Base-by-base conservation (phyloP, 2,888 invertebrate genomes). In the Brachylomia viminalis region DNA sequence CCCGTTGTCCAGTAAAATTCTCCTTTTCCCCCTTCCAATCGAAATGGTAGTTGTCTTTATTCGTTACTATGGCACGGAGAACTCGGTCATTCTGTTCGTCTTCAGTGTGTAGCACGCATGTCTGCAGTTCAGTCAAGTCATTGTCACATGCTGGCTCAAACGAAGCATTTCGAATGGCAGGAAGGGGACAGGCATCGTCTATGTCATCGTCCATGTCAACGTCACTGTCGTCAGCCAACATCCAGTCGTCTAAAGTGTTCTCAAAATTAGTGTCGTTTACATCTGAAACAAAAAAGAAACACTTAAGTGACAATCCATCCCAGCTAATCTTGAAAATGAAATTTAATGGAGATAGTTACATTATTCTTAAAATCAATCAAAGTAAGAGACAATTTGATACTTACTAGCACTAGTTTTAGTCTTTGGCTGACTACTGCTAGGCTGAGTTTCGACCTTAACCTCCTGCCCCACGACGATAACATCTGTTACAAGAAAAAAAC, bases 1-100 rank as follows among this genome's bases (percentile, higher is more conserved):
- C 65, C 86, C 78, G 45, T 85, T 82, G 17, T 83, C 78, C 27
- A 70, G 76, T 56, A 85, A 42, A 68, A 20, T 58, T 69, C 8
- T 13, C 56, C 27, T 23, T 58, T 15, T 45, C 69, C 5, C 45
- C 30, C 42, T 56, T 69, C 56, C 69, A 69, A 20, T 58, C 45
- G 58, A 69, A 58, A 30, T 0, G 33, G 23, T 49, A 66, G 13
- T 47, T 49, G 0, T 49, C 15, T 5, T 59, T 6, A 1, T 5
- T 23, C 30, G 58, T 10, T 10, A 59, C 58, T 20, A 59, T 30
- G 17, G 30, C 30, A 20, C 59, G 59, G 20, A 59, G 33, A 59
- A 11, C 1, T 59, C 5, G 10, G 59, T 59, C 59, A 11, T 59
- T 59, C 0, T 33, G 2, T 59, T 33, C 59, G 30, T 59, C 59